A percentile compares a stretch with the other conserved stretches of the same genome.
phyloP scores from a whole-genome alignment of 2,888 invertebrate species.

The Lampropteryx suffumata region DNA sequence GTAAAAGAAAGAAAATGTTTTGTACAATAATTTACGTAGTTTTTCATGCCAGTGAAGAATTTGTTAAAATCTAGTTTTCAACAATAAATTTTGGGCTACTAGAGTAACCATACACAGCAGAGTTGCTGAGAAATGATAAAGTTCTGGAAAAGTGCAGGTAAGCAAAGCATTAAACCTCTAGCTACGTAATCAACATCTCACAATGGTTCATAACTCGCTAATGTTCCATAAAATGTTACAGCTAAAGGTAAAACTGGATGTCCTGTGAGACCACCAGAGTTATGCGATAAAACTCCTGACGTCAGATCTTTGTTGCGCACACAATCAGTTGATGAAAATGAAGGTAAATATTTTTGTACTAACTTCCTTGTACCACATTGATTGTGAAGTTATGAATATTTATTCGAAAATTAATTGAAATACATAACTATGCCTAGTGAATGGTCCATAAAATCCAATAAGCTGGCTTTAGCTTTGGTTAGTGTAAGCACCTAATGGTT shows the following conservation, averaged over 20 bases:
- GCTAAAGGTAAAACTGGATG: constrained; percentile 79
- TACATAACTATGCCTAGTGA: too few species aligned
- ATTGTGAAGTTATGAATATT: too few species aligned
- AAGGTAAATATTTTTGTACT: constrained; percentile 52
- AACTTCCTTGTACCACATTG: constrained; percentile 11
- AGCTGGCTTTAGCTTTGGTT: background rate
- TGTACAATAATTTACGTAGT: constrained; percentile 11
- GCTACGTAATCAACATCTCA: too few species aligned
- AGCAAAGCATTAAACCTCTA: constrained; percentile 4
- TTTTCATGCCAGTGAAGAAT: constrained; percentile 7
- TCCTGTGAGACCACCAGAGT: constrained; percentile 76
- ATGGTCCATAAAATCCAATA: too few species aligned
- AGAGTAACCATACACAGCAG: constrained; percentile 8
- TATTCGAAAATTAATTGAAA: too few species aligned
- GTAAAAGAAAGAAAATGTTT: constrained; percentile 21
- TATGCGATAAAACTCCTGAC: constrained; percentile 41
- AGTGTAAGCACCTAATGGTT: background rate
- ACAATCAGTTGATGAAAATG: constrained; percentile 53
- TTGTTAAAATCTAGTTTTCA: constrained; percentile 9
- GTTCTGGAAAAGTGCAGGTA: constrained; percentile 86
- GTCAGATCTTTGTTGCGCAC: constrained; percentile 50
- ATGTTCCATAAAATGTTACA: constrained; percentile 45
- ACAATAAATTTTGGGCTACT: background rate
- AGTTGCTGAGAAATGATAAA: constrained; percentile 84
- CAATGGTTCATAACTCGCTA: background rate